These are phyloP conservation scores for Bombus impatiens DNA, from an alignment of 1,140 invertebrate species.

Conservation along the genomic window DNA sequence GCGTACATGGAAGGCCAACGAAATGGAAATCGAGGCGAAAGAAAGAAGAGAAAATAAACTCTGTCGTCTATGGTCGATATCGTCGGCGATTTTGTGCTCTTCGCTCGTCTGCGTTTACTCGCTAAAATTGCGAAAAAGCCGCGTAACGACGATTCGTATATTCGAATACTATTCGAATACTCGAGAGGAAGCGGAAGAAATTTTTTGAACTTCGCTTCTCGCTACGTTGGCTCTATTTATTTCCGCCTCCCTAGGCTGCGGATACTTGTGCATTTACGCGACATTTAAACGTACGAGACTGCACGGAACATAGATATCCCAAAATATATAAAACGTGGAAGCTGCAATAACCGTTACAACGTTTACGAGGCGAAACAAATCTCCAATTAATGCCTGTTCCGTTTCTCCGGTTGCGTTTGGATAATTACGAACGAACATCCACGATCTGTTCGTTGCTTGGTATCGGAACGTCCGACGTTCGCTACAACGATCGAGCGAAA, in stretches of 20 bases:
- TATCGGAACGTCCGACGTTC: not conserved
- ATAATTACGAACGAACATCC: no score
- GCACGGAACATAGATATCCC: no score
- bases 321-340: no score
- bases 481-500: not conserved
- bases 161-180: not conserved
- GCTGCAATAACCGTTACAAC: no score
- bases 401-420: no score
- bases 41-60: not conserved
- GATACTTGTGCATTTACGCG: no score
- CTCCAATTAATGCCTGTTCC: no score
- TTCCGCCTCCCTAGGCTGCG: no score
- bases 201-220: not conserved
- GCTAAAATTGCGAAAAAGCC: not conserved
- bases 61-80: not conserved
- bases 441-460: accelerated
- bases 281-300: no score
- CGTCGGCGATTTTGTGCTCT: not conserved
- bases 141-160: not conserved
- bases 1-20: not conserved
- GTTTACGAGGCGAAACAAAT: no score
- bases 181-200: not conserved
- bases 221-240: not conserved
- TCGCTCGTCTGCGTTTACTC: not conserved
- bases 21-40: not conserved